These are phyloP conservation scores for Campylomormyrus numenius DNA, from an alignment of 2,113 vertebrate genomes.

Conservation along the genomic window DNA sequence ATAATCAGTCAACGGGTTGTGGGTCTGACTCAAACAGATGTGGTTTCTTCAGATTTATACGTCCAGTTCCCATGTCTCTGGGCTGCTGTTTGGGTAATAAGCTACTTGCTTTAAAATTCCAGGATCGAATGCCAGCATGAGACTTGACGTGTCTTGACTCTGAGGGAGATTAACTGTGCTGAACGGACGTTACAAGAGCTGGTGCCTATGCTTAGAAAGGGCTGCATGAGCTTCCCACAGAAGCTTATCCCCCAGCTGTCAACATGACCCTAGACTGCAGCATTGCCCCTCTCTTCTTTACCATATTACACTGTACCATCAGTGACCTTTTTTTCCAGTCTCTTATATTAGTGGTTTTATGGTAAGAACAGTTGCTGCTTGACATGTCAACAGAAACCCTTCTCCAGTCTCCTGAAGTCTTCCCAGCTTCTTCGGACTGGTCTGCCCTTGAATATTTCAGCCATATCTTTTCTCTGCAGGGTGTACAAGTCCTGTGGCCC, in stretches of 20 bases:
- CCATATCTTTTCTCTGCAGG: conserved; percentile 50
- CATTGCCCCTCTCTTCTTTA: neutral
- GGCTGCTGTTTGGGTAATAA: neutral
- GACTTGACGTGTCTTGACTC: conserved; percentile 2
- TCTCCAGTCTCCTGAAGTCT: neutral
- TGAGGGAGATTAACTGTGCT: neutral
- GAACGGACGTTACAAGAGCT: neutral
- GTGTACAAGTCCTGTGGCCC: conserved; percentile 89
- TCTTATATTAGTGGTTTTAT: neutral
- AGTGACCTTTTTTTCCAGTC: neutral
- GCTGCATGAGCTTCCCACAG: neutral
- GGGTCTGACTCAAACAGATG: neutral
- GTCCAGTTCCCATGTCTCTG: neutral
- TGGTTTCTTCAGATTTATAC: neutral
- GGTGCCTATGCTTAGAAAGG: neutral
- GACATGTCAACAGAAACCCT: neutral
- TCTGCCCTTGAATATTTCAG: neutral
- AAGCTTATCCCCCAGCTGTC: neutral
- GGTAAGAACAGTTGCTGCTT: neutral
- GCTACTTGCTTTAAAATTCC: neutral
- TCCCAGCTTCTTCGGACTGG: neutral
- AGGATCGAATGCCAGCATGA: neutral
- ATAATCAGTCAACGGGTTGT: neutral
- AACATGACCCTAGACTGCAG: neutral
- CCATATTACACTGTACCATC: neutral